These are phyloP conservation scores for Coregonus sp. DNA, from an alignment of 2,797 vertebrate genomes.

Conservation along the genomic window DNA sequence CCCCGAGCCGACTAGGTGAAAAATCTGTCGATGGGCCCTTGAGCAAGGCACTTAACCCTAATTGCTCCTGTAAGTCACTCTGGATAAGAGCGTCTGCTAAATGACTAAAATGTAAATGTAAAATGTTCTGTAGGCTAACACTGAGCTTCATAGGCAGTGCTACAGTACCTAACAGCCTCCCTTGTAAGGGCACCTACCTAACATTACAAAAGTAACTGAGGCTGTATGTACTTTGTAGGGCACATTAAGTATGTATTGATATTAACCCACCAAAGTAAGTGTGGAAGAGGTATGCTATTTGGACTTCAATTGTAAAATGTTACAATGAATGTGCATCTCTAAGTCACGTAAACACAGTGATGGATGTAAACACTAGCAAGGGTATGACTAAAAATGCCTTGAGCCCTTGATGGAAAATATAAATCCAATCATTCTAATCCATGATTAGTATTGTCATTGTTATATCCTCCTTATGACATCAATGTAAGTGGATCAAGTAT, in stretches of 20 bases:
- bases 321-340: neutral
- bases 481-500: neutral
- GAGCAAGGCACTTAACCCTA: no score
- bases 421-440: no score
- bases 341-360: neutral
- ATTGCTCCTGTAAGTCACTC: no score
- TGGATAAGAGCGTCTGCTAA: no score
- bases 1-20: no score
- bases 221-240: neutral
- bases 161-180: neutral
- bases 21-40: no score
- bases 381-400: no score
- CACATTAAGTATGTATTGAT: neutral
- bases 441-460: no score
- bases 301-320: neutral
- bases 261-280: neutral
- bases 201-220: neutral
- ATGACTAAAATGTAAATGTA: no score
- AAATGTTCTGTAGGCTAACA: neutral
- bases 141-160: neutral
- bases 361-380: no score
- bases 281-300: neutral
- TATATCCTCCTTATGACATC: no score
- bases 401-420: no score
- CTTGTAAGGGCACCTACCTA: neutral